Conservation (phyloP, 1,140 invertebrate species). For the Drosophila ambigua region DNA sequence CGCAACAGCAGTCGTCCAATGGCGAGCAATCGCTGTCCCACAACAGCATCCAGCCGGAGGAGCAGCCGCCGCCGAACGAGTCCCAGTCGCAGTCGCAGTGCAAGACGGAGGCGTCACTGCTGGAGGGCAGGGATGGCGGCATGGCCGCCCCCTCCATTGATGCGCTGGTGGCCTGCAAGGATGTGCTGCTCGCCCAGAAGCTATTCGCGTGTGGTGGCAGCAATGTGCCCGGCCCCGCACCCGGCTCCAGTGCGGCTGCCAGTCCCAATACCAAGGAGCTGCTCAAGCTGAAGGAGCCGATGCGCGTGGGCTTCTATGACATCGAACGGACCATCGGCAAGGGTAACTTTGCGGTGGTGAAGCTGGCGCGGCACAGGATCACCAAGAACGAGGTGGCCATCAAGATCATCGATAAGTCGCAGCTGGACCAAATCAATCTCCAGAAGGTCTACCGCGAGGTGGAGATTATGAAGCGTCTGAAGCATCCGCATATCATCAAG, state of each 20-base stretch:
- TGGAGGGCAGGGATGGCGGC: constrained; percentile 20
- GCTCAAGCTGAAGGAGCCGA: constrained; percentile 85
- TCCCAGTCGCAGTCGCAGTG: background rate
- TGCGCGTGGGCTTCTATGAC: constrained; percentile 98
- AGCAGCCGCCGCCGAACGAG: constrained; percentile 2
- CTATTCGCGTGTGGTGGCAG: constrained; percentile 55
- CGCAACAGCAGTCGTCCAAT: no score
- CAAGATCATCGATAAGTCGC: constrained; percentile 98
- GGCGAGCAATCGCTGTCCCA: no score
- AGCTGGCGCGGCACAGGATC: constrained; percentile 98
- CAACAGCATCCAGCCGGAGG: background rate
- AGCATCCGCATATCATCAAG: constrained; percentile 98
- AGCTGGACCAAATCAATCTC: constrained; percentile 97
- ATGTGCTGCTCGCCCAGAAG: constrained; percentile 68
- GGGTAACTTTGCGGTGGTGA: constrained; percentile 99
- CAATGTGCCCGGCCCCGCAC: constrained; percentile 12
- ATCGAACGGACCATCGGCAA: constrained; percentile 98
- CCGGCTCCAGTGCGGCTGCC: constrained; percentile 7
- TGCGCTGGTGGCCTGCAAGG: constrained; percentile 66
- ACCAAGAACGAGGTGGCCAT: constrained; percentile 99
- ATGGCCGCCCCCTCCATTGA: constrained; percentile 52
- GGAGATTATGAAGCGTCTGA: constrained; percentile 97
- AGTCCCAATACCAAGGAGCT: constrained; percentile 56
- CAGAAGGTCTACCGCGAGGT: constrained; percentile 99
- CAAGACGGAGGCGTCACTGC: constrained; percentile 18